phyloP scores from a whole-genome alignment of 2,888 invertebrate genomes.

The Cepaea hortensis region DNA sequence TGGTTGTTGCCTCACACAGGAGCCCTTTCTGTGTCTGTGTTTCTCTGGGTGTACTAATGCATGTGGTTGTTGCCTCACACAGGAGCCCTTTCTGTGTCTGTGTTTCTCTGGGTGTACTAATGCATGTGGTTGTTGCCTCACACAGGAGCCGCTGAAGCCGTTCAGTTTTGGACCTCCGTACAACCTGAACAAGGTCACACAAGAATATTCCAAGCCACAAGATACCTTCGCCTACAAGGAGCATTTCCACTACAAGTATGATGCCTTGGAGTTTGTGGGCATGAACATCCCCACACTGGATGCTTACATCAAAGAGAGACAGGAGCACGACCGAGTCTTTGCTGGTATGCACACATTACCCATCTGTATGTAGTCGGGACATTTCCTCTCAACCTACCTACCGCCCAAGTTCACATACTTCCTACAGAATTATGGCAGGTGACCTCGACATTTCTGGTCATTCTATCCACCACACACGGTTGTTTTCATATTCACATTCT shows the following conservation, averaged over 20 bases:
- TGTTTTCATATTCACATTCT: too few relatives aligned
- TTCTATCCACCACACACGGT: too few relatives aligned
- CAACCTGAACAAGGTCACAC: conserved; percentile 53
- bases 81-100: conserved; percentile 34
- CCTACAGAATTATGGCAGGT: too few relatives aligned
- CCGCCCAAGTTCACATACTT: too few relatives aligned
- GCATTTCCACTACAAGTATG: conserved; percentile 52
- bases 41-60: too few relatives aligned
- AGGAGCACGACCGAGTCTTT: conserved; percentile 52
- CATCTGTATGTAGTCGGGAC: too few relatives aligned
- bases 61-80: background rate
- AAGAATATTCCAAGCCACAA: conserved; percentile 52
- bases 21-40: too few relatives aligned
- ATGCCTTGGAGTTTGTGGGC: conserved; percentile 55
- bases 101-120: too few relatives aligned
- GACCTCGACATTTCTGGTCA: too few relatives aligned
- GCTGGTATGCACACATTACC: conserved; percentile 33
- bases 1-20: conserved; percentile 15
- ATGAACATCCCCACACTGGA: conserved; percentile 54
- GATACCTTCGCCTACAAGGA: conserved; percentile 53
- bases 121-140: background rate
- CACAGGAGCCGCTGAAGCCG: conserved; percentile 52
- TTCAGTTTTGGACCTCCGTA: conserved; percentile 58
- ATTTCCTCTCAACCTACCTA: too few relatives aligned
- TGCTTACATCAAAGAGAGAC: conserved; percentile 47